These are phyloP conservation scores for Cepaea hortensis DNA, from an alignment of 2,888 invertebrate species.

Conservation along the genomic window DNA sequence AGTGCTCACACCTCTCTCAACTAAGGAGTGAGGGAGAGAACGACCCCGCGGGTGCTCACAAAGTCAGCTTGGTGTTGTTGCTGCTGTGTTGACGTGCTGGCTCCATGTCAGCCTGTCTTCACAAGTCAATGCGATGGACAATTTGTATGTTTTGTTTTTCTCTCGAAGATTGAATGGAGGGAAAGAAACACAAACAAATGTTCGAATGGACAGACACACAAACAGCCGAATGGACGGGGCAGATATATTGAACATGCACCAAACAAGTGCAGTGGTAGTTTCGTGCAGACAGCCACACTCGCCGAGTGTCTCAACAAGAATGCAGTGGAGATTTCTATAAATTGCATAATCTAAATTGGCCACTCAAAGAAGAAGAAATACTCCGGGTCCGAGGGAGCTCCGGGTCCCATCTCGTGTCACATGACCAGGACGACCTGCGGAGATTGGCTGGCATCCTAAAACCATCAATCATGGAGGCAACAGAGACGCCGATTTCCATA, in stretches of 20 bases:
- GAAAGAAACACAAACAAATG: not conserved
- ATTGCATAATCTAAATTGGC: not conserved
- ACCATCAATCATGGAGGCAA: constrained; percentile 32
- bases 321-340: not conserved
- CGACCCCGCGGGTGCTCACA: no score
- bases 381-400: not conserved
- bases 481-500: constrained; percentile 34
- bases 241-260: no score
- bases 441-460: constrained; percentile 34
- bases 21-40: no score
- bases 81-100: no score
- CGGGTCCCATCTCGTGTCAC: constrained; percentile 27
- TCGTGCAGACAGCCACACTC: no score
- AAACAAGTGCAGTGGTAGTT: no score
- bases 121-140: no score
- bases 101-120: no score
- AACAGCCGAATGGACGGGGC: not conserved
- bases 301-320: not conserved
- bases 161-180: not conserved
- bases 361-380: not conserved
- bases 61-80: no score
- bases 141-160: not conserved
- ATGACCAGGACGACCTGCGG: constrained; percentile 30
- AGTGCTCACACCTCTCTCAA: no score
- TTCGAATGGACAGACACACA: not conserved